Percentiles rank a stretch among this genome's conserved stretches.
Evolutionary conservation across 2,888 invertebrate species (phyloP).

Genomic region (Camponotus fellah): DNA sequence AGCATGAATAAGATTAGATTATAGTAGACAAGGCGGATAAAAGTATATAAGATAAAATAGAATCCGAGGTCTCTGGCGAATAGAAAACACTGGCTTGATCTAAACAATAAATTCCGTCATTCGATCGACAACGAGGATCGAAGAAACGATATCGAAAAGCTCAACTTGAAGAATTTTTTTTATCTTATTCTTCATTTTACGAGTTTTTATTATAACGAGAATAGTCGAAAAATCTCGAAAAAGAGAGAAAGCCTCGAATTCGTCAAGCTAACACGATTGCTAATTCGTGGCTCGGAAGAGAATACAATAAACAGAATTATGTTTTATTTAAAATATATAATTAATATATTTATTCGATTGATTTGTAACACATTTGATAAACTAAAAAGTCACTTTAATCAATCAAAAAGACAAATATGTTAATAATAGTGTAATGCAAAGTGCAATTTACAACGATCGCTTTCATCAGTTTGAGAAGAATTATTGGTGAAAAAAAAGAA

Average conservation of each 20-base stretch:
- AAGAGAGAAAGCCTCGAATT: background rate
- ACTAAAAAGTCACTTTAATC: background rate
- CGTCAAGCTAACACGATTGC: slow-evolving; percentile 14
- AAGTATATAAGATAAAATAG: slow-evolving; percentile 19
- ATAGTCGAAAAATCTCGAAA: slow-evolving; percentile 35
- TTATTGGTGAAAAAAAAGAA: slow-evolving; percentile 14
- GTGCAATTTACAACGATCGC: background rate
- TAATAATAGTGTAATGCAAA: slow-evolving; percentile 8
- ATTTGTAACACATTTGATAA: background rate
- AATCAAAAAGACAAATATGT: background rate
- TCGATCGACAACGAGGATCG: slow-evolving; percentile 16
- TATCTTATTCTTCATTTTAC: slow-evolving; percentile 34
- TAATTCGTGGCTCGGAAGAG: slow-evolving; percentile 16
- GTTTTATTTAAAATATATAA: slow-evolving; percentile 16
- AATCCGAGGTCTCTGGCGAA: background rate
- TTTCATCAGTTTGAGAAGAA: background rate
- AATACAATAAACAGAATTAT: slow-evolving; percentile 35
- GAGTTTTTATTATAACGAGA: slow-evolving; percentile 29
- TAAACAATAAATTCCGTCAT: slow-evolving; percentile 23
- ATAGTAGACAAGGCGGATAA: slow-evolving; percentile 27
- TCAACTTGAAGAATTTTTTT: slow-evolving; percentile 25
- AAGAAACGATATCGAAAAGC: slow-evolving; percentile 31
- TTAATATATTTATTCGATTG: slow-evolving; percentile 9
- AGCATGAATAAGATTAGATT: slow-evolving; percentile 6
- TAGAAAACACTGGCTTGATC: slow-evolving; percentile 3